Evolutionary conservation across 2,113 vertebrate species (phyloP).

Genomic region (Todiramphus saurophagus): DNA sequence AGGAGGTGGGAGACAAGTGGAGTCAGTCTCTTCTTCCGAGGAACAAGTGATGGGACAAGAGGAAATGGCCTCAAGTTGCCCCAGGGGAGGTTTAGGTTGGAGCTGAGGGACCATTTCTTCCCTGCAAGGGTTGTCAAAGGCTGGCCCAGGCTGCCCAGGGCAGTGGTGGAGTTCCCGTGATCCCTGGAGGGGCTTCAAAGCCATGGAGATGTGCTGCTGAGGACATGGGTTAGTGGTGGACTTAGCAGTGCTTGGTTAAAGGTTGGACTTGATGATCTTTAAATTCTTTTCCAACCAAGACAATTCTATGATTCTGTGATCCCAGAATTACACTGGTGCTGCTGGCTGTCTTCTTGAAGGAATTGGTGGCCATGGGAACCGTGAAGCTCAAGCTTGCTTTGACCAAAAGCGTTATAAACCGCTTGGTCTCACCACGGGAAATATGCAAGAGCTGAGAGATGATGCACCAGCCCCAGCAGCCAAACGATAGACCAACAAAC

Average conservation of each 20-base stretch:
- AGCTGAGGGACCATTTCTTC: too few relatives aligned
- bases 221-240: too few relatives aligned
- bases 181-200: not conserved
- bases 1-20: too few relatives aligned
- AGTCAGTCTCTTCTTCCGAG: too few relatives aligned
- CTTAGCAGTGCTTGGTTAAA: not conserved
- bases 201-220: not conserved
- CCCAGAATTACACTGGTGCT: not conserved
- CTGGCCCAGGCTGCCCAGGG: not conserved
- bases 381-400: not conserved
- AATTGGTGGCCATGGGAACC: not conserved
- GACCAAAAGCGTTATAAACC: constrained; percentile 34
- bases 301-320: too few relatives aligned
- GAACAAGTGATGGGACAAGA: too few relatives aligned
- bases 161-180: not conserved
- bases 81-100: too few relatives aligned
- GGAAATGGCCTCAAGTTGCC: too few relatives aligned
- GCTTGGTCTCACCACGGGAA: constrained; percentile 5
- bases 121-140: not conserved
- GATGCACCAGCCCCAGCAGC: not conserved
- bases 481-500: not conserved
- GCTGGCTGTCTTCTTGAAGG: not conserved
- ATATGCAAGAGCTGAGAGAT: constrained; percentile 23
- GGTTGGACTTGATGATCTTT: not conserved
- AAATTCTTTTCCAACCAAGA: not conserved